Percentiles rank a stretch among this genome's conserved stretches.
phyloP scores from a whole-genome alignment of 2,113 vertebrate genomes.

The Anolis sagrei region DNA sequence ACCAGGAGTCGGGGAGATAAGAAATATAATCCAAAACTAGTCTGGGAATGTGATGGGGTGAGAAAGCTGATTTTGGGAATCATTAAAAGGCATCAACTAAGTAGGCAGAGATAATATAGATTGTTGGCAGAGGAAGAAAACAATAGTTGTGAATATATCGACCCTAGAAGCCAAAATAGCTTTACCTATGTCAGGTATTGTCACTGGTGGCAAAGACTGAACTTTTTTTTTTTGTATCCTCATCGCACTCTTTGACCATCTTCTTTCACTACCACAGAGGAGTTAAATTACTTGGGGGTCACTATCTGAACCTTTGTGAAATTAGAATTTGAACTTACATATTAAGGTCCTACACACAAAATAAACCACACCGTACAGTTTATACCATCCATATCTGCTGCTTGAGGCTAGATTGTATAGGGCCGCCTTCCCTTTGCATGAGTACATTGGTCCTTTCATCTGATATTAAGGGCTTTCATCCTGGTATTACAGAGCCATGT shows the following conservation, averaged over 20 bases:
- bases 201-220: neutral
- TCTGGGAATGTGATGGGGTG: neutral
- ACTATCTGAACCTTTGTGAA: neutral
- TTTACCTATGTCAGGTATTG: neutral
- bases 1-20: neutral
- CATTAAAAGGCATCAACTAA: neutral
- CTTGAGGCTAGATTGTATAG: neutral
- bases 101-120: too few species aligned
- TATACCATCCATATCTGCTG: neutral
- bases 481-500: conserved; percentile 13
- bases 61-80: neutral
- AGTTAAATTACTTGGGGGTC: neutral
- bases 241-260: neutral
- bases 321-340: neutral
- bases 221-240: neutral
- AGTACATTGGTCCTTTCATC: neutral
- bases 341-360: neutral
- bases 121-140: too few species aligned
- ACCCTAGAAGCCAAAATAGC: neutral
- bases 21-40: neutral
- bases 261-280: neutral
- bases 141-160: neutral
- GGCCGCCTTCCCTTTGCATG: neutral
- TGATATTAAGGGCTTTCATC: neutral
- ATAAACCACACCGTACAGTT: neutral